Evolutionary conservation across 2,888 invertebrate species (phyloP), one percentile per base, ranked within the genome.

Genomic region (Melieria omissa): DNA sequence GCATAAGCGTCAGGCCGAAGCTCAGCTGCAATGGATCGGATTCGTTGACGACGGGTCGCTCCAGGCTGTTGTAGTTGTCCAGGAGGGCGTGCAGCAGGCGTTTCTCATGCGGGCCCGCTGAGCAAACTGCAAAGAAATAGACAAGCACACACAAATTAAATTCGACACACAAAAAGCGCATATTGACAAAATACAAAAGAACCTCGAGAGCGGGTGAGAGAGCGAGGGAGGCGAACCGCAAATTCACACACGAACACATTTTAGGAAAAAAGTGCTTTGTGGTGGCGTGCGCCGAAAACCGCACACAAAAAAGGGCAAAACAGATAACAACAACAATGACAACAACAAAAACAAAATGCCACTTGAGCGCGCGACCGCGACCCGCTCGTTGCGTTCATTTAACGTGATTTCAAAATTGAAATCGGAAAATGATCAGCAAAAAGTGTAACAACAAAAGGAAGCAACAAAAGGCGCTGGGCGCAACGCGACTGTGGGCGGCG

Each of bases 1-100:
- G 97, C 95, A 96, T 96, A 87, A 97, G 92, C 86, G 96, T 97
- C 88, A 97, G 92, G 88, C 96, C 96, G 89, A 97, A 96, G 90
- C 95, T 96, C 88, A 97, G 92, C 89, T 94, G 94, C 87, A 97
- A 91, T 87, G 96, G 95, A 89, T 97, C 96, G 89, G 96, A 96
- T 91, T 97, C 97, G 90, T 96, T 97, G 88, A 95, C 94, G 87
- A 96, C 96, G 82, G 96, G 96, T 85, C 97, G 91, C 90, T 97
- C 97, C 89, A 96, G 90, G 86, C 94, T 95, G 90, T 97, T 96
- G 91, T 97, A 97, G 88, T 93, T 91, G 89, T 95, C 95, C 88
- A 96, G 90, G 83, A 96, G 92, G 88, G 93, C 93, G 89, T 95
- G 94, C 84, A 96, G 91, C 88, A 96, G 90, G 88, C 93, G 92